Conservation (phyloP, 2,888 invertebrate genomes). For the Pollenia griseotomentosa region DNA sequence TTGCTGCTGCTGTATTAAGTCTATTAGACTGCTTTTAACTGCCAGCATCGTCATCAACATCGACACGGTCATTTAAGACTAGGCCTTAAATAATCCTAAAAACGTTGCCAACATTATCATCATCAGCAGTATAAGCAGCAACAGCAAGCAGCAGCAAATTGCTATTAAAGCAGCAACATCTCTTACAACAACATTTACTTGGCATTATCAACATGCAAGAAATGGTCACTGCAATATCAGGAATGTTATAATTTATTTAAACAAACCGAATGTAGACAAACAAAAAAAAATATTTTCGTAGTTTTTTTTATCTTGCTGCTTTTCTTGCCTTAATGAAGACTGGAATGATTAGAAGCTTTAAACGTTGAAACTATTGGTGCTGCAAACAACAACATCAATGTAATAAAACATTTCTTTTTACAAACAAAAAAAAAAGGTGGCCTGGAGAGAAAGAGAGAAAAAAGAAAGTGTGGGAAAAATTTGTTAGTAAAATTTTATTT, state of each 20-base stretch:
- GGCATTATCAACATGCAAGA: constrained; percentile 60
- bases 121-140: constrained; percentile 26
- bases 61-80: constrained; percentile 11
- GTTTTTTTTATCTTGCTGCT: background rate
- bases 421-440: constrained; percentile 6
- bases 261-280: constrained; percentile 56
- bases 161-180: constrained; percentile 47
- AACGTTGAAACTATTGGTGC: constrained; percentile 29
- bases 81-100: constrained; percentile 15
- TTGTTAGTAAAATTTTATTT: constrained; percentile 71
- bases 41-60: constrained; percentile 40
- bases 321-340: constrained; percentile 35
- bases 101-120: constrained; percentile 40
- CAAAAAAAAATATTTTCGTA: constrained; percentile 23
- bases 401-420: constrained; percentile 44
- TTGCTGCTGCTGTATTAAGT: background rate
- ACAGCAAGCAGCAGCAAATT: constrained; percentile 40
- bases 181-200: constrained; percentile 50
- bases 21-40: constrained; percentile 6
- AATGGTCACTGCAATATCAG: constrained; percentile 67
- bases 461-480: constrained; percentile 74
- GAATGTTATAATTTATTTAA: constrained; percentile 74
- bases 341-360: constrained; percentile 63
- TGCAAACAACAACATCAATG: constrained; percentile 8
- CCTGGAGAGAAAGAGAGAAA: constrained; percentile 24